Percentiles rank a stretch among this genome's conserved stretches.
These are phyloP conservation scores for Lithosia quadra DNA, from an alignment of 2,888 invertebrate species.

Conservation along the genomic window DNA sequence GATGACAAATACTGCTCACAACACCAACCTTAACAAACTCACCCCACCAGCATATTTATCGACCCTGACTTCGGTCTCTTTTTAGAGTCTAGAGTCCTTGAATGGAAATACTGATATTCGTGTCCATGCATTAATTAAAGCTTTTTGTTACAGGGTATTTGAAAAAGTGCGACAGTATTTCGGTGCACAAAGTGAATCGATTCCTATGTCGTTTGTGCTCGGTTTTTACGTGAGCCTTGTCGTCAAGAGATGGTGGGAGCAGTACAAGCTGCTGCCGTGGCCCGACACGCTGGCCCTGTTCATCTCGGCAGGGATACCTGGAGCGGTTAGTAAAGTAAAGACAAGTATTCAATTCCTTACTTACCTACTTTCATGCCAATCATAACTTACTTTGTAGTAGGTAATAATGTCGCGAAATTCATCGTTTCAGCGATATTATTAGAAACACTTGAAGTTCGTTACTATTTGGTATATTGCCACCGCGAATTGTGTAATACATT, in stretches of 20 bases:
- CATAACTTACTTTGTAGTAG: background rate
- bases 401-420: conserved; percentile 4
- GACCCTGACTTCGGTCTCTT: background rate
- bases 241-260: conserved; percentile 98
- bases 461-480: conserved; percentile 24
- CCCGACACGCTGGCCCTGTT: conserved; percentile 97
- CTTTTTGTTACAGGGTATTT: conserved; percentile 90
- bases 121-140: background rate
- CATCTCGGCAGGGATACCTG: conserved; percentile 96
- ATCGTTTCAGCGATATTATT: conserved; percentile 4
- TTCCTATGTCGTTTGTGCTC: conserved; percentile 98
- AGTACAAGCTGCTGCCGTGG: conserved; percentile 97
- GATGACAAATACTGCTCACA: background rate
- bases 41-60: background rate
- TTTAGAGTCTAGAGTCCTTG: background rate
- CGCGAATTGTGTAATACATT: conserved; percentile 40
- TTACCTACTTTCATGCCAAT: conserved; percentile 22
- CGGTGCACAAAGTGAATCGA: conserved; percentile 94
- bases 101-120: background rate
- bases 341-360: conserved; percentile 58
- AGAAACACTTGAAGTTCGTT: conserved; percentile 8
- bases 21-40: too few relatives aligned
- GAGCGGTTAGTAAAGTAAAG: conserved; percentile 91
- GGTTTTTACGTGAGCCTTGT: conserved; percentile 98
- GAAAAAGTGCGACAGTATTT: conserved; percentile 95